Evolutionary conservation across 2,113 vertebrate species (phyloP), one percentile per base, ranked within the genome.

Genomic region (Brienomyrus longianalis): DNA sequence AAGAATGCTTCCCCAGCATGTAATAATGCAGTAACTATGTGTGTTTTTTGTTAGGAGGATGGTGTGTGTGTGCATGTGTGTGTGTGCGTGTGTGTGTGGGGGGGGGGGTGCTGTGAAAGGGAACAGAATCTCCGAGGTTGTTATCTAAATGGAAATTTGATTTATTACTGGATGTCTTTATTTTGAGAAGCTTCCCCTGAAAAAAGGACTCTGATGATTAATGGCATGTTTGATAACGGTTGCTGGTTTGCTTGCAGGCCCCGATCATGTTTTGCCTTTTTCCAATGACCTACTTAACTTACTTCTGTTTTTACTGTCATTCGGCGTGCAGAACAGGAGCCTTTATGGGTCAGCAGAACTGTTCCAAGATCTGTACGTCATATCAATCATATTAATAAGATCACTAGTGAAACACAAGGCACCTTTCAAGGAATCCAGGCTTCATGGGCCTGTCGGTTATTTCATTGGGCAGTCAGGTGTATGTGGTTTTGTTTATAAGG

Each of bases 111-210:
- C 91, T 88, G 21, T 84, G 21, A 23, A 84, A 1, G 8, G 83
- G 43, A 84, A 48, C 35, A 43, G 47, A 80, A 89, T 62, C 90
- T 88, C 51, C 39, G 70, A 86, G 54, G 84, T 84, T 84, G 56
- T 90, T 91, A 93, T 93, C 92, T 92, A 91, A 93, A 93, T 92
- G 89, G 62, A 91, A 92, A 93, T 93, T 91, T 92, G 86, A 89
- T 89, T 86, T 86, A 90, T 87, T 87, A 80, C 88, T 47, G 56
- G 66, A 89, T 27, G 54, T 31, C 66, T 77, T 70, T 48, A 27
- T 27, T 66, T 70, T 66, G 23, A 88, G 62, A 31, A 88, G 56
- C 39, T 48, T 88, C 45, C 59, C 45, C 8, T 88, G 59, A 35
- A 88, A 74, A 45, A 74, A 21, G 27, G 11, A 74, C 88, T 88